phyloP scores from a whole-genome alignment of 2,888 invertebrate species.

The Apodemia duryi region DNA sequence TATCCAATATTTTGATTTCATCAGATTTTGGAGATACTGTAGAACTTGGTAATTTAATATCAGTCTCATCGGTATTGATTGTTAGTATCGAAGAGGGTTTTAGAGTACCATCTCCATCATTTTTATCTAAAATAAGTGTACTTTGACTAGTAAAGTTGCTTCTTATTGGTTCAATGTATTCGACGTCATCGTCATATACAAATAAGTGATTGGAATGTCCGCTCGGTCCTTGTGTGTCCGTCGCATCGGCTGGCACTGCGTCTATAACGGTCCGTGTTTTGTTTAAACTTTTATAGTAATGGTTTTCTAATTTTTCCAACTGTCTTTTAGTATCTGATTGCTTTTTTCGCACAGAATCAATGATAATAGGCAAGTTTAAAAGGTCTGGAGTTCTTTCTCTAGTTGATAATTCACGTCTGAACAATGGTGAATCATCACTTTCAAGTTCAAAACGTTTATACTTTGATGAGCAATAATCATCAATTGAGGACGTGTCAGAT shows the following conservation, averaged over 20 bases:
- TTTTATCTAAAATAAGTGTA: slow-evolving; percentile 68
- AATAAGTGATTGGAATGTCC: slow-evolving; percentile 60
- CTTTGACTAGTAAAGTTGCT: slow-evolving; percentile 73
- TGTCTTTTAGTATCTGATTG: slow-evolving; percentile 68
- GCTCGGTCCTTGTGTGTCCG: slow-evolving; percentile 61
- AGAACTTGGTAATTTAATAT: slow-evolving; percentile 67
- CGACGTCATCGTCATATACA: slow-evolving; percentile 66
- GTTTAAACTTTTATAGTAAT: slow-evolving; percentile 66
- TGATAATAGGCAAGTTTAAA: slow-evolving; percentile 66
- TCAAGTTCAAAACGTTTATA: slow-evolving; percentile 74
- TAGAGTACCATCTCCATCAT: slow-evolving; percentile 39
- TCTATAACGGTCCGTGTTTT: slow-evolving; percentile 63
- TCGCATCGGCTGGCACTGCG: slow-evolving; percentile 70
- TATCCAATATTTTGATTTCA: slow-evolving; percentile 41
- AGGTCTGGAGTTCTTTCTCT: slow-evolving; percentile 68
- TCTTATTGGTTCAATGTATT: slow-evolving; percentile 74
- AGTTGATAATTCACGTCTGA: slow-evolving; percentile 51
- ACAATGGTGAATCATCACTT: slow-evolving; percentile 71
- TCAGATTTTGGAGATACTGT: slow-evolving; percentile 66
- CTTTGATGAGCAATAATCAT: slow-evolving; percentile 74
- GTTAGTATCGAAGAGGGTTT: slow-evolving; percentile 63
- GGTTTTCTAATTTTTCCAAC: slow-evolving; percentile 70
- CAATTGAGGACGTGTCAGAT: slow-evolving; percentile 71
- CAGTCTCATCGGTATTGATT: slow-evolving; percentile 68
- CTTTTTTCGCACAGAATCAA: slow-evolving; percentile 68